Percentiles rank a stretch among this genome's conserved stretches.
Evolutionary conservation across 2,888 invertebrate species (phyloP).

Genomic region (Chorisops tibialis): DNA sequence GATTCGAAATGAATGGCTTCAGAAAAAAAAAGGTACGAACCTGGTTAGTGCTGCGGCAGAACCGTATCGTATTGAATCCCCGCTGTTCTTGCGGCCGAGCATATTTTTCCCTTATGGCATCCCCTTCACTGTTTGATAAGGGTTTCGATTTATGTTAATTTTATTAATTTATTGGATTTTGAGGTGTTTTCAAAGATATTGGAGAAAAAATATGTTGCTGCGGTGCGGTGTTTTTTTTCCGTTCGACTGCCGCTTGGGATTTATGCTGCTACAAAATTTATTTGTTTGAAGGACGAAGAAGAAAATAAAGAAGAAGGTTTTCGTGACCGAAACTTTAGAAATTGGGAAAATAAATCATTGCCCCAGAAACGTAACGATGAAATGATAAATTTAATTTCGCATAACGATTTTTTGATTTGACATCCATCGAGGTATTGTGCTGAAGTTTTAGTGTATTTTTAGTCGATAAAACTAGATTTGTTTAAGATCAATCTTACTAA

Average conservation of each 20-base stretch:
- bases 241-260: constrained; percentile 20
- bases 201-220: constrained; percentile 17
- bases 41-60: neutral
- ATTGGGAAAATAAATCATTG: constrained; percentile 17
- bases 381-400: neutral
- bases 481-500: too few species aligned
- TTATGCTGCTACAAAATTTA: constrained; percentile 16
- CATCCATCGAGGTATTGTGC: neutral
- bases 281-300: constrained; percentile 14
- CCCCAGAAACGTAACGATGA: constrained; percentile 10
- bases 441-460: too few species aligned
- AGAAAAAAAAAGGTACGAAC: constrained; percentile 3
- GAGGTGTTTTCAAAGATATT: constrained; percentile 24
- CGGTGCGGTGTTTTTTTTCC: constrained; percentile 20
- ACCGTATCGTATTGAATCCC: neutral
- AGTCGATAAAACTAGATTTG: too few species aligned
- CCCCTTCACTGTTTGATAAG: constrained; percentile 23
- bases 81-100: neutral
- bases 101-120: constrained; percentile 9
- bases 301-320: neutral
- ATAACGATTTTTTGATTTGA: constrained; percentile 20
- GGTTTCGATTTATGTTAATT: constrained; percentile 29
- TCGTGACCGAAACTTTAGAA: neutral
- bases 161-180: constrained; percentile 29
- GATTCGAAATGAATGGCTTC: constrained; percentile 9